A percentile compares a stretch with the other conserved stretches of the same genome.
These are phyloP conservation scores for Cyclargus thomasi DNA, from an alignment of 1,140 invertebrate species.

Conservation along the genomic window DNA sequence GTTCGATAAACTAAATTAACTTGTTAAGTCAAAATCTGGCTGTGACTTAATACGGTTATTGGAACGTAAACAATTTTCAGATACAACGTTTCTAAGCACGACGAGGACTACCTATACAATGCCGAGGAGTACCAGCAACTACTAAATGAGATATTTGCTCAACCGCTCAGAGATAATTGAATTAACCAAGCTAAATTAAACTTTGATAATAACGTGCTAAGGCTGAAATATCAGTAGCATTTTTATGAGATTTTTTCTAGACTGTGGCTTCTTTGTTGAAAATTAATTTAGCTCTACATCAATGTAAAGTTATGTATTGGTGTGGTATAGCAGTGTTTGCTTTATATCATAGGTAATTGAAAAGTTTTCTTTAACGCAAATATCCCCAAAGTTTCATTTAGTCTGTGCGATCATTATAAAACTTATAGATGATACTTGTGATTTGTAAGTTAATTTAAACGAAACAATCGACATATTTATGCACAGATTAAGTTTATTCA, in stretches of 20 bases:
- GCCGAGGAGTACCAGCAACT: conserved; percentile 68
- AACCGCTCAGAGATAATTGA: conserved; percentile 60
- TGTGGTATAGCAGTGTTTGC: no score
- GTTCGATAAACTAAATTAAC: no score
- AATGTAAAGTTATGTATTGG: no score
- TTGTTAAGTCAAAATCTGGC: no score
- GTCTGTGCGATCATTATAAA: no score
- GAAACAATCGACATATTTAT: no score
- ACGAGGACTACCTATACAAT: conserved; percentile 60
- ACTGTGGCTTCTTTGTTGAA: not conserved
- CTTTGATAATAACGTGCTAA: conserved; percentile 16
- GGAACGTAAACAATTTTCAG: conserved; percentile 36
- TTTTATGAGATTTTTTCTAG: conserved; percentile 4
- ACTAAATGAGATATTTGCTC: conserved; percentile 68
- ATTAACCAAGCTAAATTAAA: conserved; percentile 16
- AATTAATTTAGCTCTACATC: not conserved
- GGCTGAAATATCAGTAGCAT: conserved; percentile 21
- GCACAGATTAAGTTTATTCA: no score
- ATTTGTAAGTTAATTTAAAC: no score
- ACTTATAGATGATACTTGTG: no score
- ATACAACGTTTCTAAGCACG: conserved; percentile 50
- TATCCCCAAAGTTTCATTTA: no score
- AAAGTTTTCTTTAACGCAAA: no score
- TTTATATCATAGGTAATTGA: no score
- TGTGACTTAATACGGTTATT: not conserved